Evolutionary conservation across 2,113 vertebrate genomes (phyloP).

Genomic region (Microcebus griseorufus): DNA sequence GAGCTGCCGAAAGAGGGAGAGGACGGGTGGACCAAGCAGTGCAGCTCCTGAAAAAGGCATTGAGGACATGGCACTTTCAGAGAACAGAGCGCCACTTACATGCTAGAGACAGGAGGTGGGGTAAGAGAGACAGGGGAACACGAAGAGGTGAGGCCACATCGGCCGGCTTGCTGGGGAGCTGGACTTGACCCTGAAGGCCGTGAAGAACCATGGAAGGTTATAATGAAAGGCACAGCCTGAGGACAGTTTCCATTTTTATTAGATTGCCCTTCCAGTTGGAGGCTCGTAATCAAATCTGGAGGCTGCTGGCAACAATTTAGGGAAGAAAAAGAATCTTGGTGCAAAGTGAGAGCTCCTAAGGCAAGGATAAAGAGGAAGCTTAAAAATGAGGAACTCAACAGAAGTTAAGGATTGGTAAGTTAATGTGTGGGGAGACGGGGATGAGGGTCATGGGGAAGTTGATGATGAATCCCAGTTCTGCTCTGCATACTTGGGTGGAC

Average conservation of each 20-base stretch:
- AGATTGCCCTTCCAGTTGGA: background rate
- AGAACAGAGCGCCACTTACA: background rate
- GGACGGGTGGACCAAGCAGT: background rate
- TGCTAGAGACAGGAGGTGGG: background rate
- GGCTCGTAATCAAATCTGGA: background rate
- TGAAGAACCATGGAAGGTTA: background rate
- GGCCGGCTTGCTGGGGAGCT: background rate
- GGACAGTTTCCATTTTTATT: background rate
- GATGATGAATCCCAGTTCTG: background rate
- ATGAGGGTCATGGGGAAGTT: background rate
- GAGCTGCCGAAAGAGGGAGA: background rate
- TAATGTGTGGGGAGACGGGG: no score
- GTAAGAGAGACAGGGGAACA: background rate
- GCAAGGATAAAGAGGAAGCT: background rate
- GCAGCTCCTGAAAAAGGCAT: accelerated
- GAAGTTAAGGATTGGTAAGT: background rate
- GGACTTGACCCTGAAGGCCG: background rate
- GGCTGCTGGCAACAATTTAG: background rate
- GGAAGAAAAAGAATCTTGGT: background rate
- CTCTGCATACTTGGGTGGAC: background rate
- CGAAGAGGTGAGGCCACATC: background rate
- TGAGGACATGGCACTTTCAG: accelerated
- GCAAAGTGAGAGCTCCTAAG: background rate
- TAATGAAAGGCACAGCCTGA: background rate
- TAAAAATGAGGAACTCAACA: background rate